Conservation (phyloP, 2,797 vertebrate species). For the Anabacerthia variegaticeps region DNA sequence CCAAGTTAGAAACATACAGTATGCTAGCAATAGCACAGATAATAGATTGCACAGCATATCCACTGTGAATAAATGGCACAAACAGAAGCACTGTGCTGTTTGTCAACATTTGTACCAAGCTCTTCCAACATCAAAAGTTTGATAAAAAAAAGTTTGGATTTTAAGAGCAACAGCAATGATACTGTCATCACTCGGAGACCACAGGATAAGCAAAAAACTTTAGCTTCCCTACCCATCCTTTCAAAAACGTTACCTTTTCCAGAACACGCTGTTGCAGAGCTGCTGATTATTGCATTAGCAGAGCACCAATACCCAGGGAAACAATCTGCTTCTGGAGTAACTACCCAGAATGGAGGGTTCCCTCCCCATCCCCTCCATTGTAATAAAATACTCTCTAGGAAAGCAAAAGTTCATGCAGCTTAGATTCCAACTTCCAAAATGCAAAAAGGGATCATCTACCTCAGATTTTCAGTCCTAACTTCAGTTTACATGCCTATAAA, state of each 20-base stretch:
- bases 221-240: not conserved
- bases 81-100: not conserved
- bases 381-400: not conserved
- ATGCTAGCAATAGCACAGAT: not conserved
- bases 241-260: not conserved
- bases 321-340: not conserved
- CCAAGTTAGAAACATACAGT: not conserved
- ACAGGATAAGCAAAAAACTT: not conserved
- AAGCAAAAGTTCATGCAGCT: not conserved
- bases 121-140: not conserved
- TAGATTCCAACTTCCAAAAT: not conserved
- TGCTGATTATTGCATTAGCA: not conserved
- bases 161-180: not conserved
- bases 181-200: not conserved
- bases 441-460: not conserved
- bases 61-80: not conserved
- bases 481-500: not conserved
- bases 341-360: fast-evolving
- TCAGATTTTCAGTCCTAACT: not conserved
- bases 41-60: not conserved
- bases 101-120: not conserved
- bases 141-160: not conserved
- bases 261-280: not conserved
- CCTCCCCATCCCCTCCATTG: not conserved
- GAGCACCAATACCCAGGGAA: not conserved